These are phyloP conservation scores for Stictonetta naevosa DNA, from an alignment of 2,113 vertebrate genomes.

Conservation along the genomic window DNA sequence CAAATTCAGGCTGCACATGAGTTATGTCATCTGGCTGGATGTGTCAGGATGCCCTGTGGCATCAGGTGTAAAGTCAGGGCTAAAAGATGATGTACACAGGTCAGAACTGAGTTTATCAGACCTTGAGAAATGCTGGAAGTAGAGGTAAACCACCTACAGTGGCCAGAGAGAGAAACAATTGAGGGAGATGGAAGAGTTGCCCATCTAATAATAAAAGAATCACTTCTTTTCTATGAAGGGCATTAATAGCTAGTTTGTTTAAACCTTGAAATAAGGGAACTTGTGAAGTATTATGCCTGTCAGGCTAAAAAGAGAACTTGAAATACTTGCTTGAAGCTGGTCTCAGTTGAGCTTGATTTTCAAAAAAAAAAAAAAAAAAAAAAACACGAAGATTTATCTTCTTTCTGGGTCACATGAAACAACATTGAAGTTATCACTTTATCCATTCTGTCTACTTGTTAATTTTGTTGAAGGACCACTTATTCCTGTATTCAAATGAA, in stretches of 20 bases:
- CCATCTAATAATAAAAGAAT: neutral
- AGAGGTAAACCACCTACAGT: neutral
- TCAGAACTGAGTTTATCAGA: neutral
- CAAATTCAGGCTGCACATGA: neutral
- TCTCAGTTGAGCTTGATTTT: neutral
- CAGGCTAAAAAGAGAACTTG: neutral
- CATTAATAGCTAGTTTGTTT: neutral
- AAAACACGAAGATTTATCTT: neutral
- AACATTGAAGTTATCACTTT: neutral
- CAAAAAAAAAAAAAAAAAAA: neutral
- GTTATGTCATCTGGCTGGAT: neutral
- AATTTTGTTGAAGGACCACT: neutral
- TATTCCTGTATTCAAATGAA: neutral
- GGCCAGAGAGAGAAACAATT: neutral
- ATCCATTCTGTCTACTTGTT: neutral
- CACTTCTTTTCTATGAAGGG: neutral
- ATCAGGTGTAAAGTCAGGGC: neutral
- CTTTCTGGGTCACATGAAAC: neutral
- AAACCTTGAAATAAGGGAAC: neutral
- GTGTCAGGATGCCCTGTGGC: neutral
- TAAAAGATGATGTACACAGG: neutral
- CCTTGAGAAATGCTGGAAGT: neutral
- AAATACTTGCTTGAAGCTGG: neutral
- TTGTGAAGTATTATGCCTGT: neutral
- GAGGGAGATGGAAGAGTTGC: neutral